A percentile compares a stretch with the other conserved stretches of the same genome.
These are phyloP conservation scores for Amiota communis DNA, from an alignment of 2,888 invertebrate species.

Conservation along the genomic window DNA sequence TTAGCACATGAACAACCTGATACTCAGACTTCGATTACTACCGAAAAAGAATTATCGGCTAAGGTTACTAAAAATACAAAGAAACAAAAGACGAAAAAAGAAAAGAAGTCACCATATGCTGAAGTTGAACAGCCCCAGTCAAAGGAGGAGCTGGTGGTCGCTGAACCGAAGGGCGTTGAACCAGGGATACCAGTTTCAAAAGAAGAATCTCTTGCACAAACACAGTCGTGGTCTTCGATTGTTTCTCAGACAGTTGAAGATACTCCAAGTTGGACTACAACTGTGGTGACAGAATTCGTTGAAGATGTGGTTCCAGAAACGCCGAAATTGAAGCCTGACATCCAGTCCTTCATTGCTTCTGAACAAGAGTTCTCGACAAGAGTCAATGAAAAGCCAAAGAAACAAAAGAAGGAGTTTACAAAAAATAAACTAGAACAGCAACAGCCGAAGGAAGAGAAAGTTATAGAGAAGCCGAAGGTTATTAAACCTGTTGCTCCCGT, in stretches of 20 bases:
- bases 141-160: neutral
- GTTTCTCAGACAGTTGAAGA: slow-evolving; percentile 17
- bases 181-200: neutral
- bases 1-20: neutral
- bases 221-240: slow-evolving; percentile 1
- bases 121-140: neutral
- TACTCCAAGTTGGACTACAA: neutral
- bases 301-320: neutral
- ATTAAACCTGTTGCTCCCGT: neutral
- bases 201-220: neutral
- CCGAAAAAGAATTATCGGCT: neutral
- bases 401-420: slow-evolving; percentile 20
- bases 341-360: slow-evolving; percentile 39
- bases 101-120: slow-evolving; percentile 33
- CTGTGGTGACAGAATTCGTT: slow-evolving; percentile 15
- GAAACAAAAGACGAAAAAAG: slow-evolving; percentile 42
- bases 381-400: neutral
- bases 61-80: neutral
- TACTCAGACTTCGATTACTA: neutral
- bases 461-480: neutral
- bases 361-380: slow-evolving; percentile 30
- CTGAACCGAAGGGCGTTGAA: neutral
- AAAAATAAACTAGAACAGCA: no score
- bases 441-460: no score
- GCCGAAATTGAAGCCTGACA: slow-evolving; percentile 9